These are phyloP conservation scores for Xestia c-nigrum DNA, from an alignment of 2,888 invertebrate genomes.

Conservation along the genomic window DNA sequence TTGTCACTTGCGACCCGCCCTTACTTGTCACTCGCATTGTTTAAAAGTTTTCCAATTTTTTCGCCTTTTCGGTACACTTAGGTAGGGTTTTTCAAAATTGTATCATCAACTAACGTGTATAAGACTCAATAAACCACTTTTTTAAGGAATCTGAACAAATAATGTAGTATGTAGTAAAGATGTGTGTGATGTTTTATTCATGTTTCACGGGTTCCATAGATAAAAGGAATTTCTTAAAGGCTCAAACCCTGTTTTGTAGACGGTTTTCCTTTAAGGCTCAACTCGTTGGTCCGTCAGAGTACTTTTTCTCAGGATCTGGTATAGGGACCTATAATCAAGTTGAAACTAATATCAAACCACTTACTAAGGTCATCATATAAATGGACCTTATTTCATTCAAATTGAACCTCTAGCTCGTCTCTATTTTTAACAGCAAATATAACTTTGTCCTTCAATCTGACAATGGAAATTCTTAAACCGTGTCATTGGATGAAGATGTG, in stretches of 20 bases:
- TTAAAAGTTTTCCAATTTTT: background rate
- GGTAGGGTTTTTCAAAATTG: background rate
- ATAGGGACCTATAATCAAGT: background rate
- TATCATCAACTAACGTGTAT: background rate
- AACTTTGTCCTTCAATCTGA: background rate
- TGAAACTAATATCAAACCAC: background rate
- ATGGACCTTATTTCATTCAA: background rate
- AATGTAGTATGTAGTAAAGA: background rate
- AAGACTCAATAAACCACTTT: background rate
- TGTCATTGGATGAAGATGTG: background rate
- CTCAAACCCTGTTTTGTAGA: background rate
- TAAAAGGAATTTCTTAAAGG: background rate
- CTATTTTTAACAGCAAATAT: background rate
- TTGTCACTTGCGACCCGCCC: conserved; percentile 34
- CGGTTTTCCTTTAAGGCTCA: too few species aligned
- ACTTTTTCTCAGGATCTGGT: background rate
- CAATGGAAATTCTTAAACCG: background rate
- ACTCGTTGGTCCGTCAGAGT: background rate
- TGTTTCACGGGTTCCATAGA: background rate
- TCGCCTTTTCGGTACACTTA: background rate
- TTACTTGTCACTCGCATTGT: background rate
- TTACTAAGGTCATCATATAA: too few species aligned
- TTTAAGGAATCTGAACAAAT: background rate
- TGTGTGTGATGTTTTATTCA: background rate
- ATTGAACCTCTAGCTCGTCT: background rate